These are phyloP conservation scores for Cottus gobio DNA, from an alignment of 2,113 vertebrate genomes.

Conservation along the genomic window DNA sequence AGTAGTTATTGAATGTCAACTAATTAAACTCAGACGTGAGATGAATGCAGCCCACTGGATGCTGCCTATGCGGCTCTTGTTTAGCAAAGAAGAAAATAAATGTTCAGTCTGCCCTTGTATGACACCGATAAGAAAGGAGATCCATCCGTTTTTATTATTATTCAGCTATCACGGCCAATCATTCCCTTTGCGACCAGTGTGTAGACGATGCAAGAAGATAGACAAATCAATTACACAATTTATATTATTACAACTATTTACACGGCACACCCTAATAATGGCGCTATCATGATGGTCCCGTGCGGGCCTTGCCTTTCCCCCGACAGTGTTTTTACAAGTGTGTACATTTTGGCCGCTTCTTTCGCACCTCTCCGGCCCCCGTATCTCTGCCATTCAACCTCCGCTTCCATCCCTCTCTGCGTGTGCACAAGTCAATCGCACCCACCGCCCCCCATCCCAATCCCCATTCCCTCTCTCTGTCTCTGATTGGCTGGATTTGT, in stretches of 20 bases:
- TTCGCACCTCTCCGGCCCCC: conserved; percentile 12
- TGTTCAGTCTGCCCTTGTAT: not conserved
- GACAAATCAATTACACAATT: not conserved
- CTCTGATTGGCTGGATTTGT: conserved; percentile 89
- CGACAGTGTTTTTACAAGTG: not conserved
- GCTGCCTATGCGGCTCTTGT: conserved; percentile 27
- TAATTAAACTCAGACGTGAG: conserved; percentile 76
- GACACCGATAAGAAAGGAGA: not conserved
- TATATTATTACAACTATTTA: not conserved
- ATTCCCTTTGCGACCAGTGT: not conserved
- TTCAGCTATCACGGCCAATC: not conserved
- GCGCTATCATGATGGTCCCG: too few species aligned
- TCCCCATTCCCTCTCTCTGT: too few species aligned
- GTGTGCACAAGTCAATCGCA: conserved; percentile 54
- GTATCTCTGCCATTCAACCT: conserved; percentile 27
- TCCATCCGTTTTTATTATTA: not conserved
- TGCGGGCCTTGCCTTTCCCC: not conserved
- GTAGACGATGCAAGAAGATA: not conserved
- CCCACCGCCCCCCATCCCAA: not conserved
- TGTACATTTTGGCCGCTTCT: not conserved
- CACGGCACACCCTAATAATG: not conserved
- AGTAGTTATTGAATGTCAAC: conserved; percentile 75
- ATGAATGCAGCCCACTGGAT: conserved; percentile 38
- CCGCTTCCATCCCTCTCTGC: conserved; percentile 60
- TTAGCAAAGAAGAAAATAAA: not conserved